Conservation (phyloP, 2,113 vertebrate genomes). For the Litocranius walleri region DNA sequence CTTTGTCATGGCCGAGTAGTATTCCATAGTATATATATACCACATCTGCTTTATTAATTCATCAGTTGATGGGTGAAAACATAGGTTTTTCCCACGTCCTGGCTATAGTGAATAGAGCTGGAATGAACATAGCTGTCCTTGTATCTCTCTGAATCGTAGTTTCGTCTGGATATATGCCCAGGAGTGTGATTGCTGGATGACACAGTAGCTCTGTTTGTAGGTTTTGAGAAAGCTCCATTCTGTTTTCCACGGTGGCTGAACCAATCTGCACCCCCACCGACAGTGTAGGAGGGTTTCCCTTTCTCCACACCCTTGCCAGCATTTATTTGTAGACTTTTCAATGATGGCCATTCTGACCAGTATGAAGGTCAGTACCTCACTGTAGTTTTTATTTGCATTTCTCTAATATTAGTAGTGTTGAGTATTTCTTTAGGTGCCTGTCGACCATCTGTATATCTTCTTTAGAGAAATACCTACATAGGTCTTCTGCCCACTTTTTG, state of each 20-base stretch:
- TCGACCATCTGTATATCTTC: not conserved
- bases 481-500: not conserved
- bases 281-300: not conserved
- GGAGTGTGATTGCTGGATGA: not conserved
- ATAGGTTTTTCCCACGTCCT: too few species aligned
- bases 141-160: not conserved
- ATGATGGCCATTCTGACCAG: not conserved
- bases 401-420: not conserved
- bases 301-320: too few species aligned
- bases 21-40: not conserved
- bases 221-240: not conserved
- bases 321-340: not conserved
- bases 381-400: not conserved
- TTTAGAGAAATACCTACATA: not conserved
- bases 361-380: not conserved
- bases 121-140: not conserved
- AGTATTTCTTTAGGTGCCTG: not conserved
- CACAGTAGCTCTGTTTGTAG: rapidly evolving
- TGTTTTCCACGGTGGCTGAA: not conserved
- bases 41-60: too few species aligned
- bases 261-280: rapidly evolving
- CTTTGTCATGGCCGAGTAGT: not conserved
- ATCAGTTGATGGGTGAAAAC: not conserved
- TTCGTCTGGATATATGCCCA: not conserved
- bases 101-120: not conserved